Evolutionary conservation across 2,797 vertebrate species (phyloP).

Genomic region (Enteromius thamalakanensis): DNA sequence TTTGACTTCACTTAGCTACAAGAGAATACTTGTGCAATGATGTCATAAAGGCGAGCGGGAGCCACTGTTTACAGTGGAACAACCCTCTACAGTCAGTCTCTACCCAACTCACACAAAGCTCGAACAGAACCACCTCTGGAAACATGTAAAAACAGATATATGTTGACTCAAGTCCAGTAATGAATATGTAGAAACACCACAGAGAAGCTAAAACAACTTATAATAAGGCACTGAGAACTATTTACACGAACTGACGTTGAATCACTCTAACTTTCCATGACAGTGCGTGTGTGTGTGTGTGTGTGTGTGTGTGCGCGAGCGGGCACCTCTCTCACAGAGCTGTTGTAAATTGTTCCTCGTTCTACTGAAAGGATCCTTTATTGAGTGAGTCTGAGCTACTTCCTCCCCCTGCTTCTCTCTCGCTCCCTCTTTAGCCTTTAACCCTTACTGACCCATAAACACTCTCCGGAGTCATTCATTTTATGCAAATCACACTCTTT

Average conservation of each 20-base stretch:
- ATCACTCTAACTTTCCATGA: conserved; percentile 38
- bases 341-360: conserved; percentile 77
- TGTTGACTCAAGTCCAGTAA: conserved; percentile 35
- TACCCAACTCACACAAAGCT: conserved; percentile 12
- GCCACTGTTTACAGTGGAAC: conserved; percentile 25
- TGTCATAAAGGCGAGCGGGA: conserved; percentile 28
- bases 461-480: background rate
- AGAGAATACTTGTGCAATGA: conserved; percentile 32
- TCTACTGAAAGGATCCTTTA: conserved; percentile 76
- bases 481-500: background rate
- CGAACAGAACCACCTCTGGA: conserved; percentile 18
- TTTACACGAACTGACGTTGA: conserved; percentile 29
- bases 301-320: background rate
- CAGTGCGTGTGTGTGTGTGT: background rate
- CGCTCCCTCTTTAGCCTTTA: conserved; percentile 49
- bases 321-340: conserved; percentile 63
- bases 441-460: conserved; percentile 39
- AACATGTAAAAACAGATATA: conserved; percentile 35
- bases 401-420: conserved; percentile 51
- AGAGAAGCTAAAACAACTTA: conserved; percentile 38
- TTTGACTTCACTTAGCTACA: conserved; percentile 31
- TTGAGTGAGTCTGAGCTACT: conserved; percentile 68
- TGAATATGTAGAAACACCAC: conserved; percentile 34
- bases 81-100: conserved; percentile 21
- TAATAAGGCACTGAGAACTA: conserved; percentile 26